phyloP scores from a whole-genome alignment of 2,888 invertebrate species.

The Diaprepes abbreviatus region DNA sequence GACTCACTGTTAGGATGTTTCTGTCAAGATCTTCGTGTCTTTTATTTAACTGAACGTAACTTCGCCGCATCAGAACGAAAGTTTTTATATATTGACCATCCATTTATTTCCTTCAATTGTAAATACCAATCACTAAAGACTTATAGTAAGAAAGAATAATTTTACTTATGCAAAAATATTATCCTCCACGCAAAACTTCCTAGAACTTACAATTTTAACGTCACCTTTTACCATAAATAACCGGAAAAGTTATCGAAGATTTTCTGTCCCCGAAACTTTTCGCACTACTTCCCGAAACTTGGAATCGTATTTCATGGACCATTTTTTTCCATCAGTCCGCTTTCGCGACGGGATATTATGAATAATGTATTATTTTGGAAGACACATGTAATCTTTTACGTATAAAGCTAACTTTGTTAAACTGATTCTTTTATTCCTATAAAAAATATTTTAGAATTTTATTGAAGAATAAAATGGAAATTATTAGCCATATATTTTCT shows the following conservation, averaged over 20 bases:
- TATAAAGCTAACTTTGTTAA: not conserved
- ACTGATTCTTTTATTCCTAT: not conserved
- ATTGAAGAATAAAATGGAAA: too few species aligned
- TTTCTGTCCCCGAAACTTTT: constrained; percentile 23
- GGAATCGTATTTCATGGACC: constrained; percentile 32
- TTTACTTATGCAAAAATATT: not conserved
- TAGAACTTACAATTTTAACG: not conserved
- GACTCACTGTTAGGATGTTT: too few species aligned
- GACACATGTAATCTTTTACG: constrained; percentile 15
- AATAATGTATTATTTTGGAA: constrained; percentile 29
- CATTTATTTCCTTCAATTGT: too few species aligned
- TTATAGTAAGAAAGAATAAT: too few species aligned
- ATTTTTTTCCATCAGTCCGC: constrained; percentile 19
- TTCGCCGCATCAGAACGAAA: too few species aligned
- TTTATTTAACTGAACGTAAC: too few species aligned
- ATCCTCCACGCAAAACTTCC: not conserved
- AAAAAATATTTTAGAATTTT: constrained; percentile 1
- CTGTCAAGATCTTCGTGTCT: too few species aligned
- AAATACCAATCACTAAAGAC: too few species aligned
- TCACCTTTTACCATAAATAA: constrained; percentile 29
- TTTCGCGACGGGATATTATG: constrained; percentile 19
- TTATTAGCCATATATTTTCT: too few species aligned
- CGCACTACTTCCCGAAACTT: constrained; percentile 27
- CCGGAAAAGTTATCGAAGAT: constrained; percentile 20
- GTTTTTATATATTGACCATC: too few species aligned